Base-by-base conservation (phyloP, 92 coral and sea anemone genomes). In the Actinernus sp. region DNA sequence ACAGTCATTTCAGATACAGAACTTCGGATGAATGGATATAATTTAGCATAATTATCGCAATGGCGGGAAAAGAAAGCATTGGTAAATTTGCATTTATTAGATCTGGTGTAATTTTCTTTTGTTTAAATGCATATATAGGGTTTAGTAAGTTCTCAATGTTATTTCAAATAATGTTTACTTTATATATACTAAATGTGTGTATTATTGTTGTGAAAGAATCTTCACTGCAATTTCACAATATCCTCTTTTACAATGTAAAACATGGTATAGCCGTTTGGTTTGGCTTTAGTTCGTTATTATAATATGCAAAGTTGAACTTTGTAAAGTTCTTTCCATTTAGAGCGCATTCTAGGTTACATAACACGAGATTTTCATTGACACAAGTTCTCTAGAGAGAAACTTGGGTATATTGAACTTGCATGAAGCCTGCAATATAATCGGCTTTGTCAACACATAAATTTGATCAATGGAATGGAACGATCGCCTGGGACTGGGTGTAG, bases 211-310 rank as follows among this genome's bases (percentile, higher is more conserved):
- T 51, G 74, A 53, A 61, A 36, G 58, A 10, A 37, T 67, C 62
- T 53, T 59, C 36, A 14, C 83, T 64, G 55, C 81, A 68, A 66
- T 64, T 78, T 50, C 55, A 53, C 45, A 59, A 56, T 34, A 79
- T 51, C 33, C 78, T 57, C 74, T 90, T 90, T 90, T 90, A 90
- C 97, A 78, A 86, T 90, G 97, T 90, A 90, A 90, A 90, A 86
- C 92, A 52, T 61, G 82, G 97, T 88, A 71, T 73, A 73, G 89
- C 89, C 97, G 76, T 41, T 64, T 63, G n/a, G n/a, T n/a, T n/a
- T n/a, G n/a, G n/a, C n/a, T n/a, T n/a, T n/a, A n/a, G n/a, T n/a
- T n/a, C n/a, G n/a, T n/a, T n/a, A n/a, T n/a, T n/a, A n/a, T n/a
- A n/a, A n/a, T n/a, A n/a, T n/a, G n/a, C n/a, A n/a, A n/a, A n/a